These are phyloP conservation scores for Neoascia interrupta DNA, from an alignment of 2,888 invertebrate species.

Conservation along the genomic window DNA sequence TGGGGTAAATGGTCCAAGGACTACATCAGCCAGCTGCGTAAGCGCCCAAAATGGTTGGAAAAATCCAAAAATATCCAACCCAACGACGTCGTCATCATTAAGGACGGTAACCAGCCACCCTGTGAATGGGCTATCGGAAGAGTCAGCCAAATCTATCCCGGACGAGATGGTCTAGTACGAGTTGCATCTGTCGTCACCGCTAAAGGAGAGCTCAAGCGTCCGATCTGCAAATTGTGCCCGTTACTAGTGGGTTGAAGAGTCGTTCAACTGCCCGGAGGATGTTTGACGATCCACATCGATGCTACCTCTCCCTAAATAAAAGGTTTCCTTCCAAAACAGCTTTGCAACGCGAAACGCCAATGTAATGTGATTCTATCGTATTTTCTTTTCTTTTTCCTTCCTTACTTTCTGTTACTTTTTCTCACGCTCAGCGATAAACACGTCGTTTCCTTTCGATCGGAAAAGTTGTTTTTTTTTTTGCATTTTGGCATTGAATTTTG, in stretches of 20 bases:
- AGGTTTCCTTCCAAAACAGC: no score
- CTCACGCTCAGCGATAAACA: no score
- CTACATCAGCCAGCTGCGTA: slow-evolving; percentile 44
- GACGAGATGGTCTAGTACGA: slow-evolving; percentile 69
- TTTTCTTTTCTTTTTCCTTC: no score
- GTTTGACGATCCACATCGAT: no score
- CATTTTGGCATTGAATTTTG: no score
- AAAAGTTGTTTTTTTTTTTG: no score
- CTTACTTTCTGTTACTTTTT: no score
- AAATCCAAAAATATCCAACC: slow-evolving; percentile 28
- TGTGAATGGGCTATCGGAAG: slow-evolving; percentile 71
- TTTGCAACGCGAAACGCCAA: no score
- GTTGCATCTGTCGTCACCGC: neutral
- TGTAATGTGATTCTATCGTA: no score
- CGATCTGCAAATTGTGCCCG: neutral
- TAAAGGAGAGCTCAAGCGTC: neutral
- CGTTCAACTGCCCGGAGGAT: neutral
- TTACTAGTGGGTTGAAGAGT: neutral
- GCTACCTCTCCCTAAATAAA: no score
- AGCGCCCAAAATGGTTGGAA: slow-evolving; percentile 43
- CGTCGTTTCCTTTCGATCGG: no score
- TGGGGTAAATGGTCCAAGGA: slow-evolving; percentile 60
- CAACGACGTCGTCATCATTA: slow-evolving; percentile 45
- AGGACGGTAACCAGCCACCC: slow-evolving; percentile 38
- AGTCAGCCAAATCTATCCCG: slow-evolving; percentile 70